Conservation (phyloP, 2,113 vertebrate genomes). For the Xiphorhynchus elegans region DNA sequence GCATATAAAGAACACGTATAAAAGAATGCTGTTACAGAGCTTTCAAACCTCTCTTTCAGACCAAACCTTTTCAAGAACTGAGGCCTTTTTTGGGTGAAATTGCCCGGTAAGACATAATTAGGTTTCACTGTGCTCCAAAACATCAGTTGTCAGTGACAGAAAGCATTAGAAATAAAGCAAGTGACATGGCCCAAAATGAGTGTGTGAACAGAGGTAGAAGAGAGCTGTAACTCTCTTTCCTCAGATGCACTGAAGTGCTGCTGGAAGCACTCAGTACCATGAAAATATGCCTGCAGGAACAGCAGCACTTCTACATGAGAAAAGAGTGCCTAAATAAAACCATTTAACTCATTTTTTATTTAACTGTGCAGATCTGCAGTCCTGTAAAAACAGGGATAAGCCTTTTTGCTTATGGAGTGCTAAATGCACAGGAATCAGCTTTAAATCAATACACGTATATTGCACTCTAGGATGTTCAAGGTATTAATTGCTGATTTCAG, state of each 20-base stretch:
- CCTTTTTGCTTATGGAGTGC: not conserved
- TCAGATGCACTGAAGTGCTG: not conserved
- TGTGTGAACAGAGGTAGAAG: not conserved
- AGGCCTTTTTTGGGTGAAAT: not conserved
- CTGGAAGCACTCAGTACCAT: not conserved
- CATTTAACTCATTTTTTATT: not conserved
- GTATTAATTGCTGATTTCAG: not conserved
- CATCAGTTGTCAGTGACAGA: not conserved
- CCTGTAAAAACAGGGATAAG: not conserved
- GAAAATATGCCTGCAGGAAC: not conserved
- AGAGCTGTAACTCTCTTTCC: not conserved
- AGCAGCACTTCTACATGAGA: not conserved
- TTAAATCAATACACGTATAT: not conserved
- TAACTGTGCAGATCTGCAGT: not conserved
- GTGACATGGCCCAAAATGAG: not conserved
- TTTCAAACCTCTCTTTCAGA: not conserved
- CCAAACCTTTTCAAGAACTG: not conserved
- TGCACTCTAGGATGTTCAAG: not conserved
- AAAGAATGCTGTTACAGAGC: not conserved
- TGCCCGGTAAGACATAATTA: not conserved
- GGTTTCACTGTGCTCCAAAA: not conserved
- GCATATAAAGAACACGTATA: not conserved
- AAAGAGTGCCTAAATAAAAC: not conserved
- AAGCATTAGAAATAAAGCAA: not conserved
- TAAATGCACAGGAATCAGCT: not conserved